These are phyloP conservation scores for Corapipo altera DNA, from an alignment of 2,113 vertebrate species.

Conservation along the genomic window DNA sequence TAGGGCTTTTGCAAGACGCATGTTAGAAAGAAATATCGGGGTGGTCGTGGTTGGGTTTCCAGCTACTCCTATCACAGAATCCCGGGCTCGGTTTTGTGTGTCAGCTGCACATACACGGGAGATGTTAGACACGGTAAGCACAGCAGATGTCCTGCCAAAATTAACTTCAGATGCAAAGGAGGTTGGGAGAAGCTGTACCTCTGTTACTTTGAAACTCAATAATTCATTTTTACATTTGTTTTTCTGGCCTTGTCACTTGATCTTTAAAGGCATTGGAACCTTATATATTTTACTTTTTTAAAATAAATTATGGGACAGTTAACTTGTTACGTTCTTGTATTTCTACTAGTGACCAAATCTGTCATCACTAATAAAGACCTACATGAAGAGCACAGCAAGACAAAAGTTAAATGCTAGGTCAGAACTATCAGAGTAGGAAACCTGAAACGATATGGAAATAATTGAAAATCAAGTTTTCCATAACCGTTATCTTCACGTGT, in stretches of 20 bases:
- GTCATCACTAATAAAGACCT: conserved; percentile 16
- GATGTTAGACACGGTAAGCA: conserved; percentile 86
- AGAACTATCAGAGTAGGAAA: not conserved
- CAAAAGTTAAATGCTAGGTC: not conserved
- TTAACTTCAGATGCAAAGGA: conserved; percentile 4
- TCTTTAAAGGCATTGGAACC: not conserved
- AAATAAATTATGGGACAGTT: not conserved
- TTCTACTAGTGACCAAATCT: conserved; percentile 6
- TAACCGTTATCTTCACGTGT: not conserved
- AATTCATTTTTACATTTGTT: conserved; percentile 5
- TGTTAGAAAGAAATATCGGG: conserved; percentile 84
- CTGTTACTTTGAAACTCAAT: not conserved
- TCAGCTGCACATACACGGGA: conserved; percentile 87
- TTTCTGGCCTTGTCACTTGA: not conserved
- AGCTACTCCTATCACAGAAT: conserved; percentile 88
- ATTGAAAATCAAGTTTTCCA: not conserved
- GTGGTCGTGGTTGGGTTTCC: conserved; percentile 95
- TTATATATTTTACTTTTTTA: not conserved
- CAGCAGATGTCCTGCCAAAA: conserved; percentile 35
- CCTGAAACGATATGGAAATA: not conserved
- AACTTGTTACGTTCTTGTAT: not conserved
- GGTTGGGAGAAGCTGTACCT: not conserved
- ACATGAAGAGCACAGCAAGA: not conserved
- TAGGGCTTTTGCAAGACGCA: conserved; percentile 87
- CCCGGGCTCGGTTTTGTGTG: conserved; percentile 89